Evolutionary conservation across 2,113 vertebrate species (phyloP), one percentile per base, ranked within the genome.

Genomic region (Scartelaos histophorus): DNA sequence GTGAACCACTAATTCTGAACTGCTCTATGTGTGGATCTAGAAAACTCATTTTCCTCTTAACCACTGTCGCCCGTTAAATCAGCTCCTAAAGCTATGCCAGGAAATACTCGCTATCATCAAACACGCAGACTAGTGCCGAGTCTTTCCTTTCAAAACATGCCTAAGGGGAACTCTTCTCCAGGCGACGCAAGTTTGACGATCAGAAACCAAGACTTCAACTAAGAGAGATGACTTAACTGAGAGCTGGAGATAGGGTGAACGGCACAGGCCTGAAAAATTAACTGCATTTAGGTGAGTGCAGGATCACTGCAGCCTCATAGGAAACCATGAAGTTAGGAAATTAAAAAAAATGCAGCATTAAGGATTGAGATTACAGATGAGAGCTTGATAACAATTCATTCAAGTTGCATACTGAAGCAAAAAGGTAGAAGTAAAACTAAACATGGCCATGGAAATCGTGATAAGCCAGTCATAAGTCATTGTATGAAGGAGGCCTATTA

Each of bases 31-130:
- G 29, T 69, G 76, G 71, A 83, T 80, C 66, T 73, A 78, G 74
- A 78, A 49, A 51, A 71, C 61, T 64, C 49, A 46, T 75, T 82
- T 74, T 49, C 76, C 68, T 66, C 61, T 76, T 81, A 67, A 13
- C 73, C 69, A 13, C 73, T 61, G 69, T 16, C 15, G n/a, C 69
- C 78, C 68, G 73, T 46, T 81, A 88, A 85, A 89, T 85, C 84
- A 81, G 67, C 67, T 81, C 84, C 83, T 79, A 62, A 70, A 77
- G 84, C 90, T 79, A 65, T 22, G 45, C 62, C 65, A n/a, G 65
- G 64, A 84, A 85, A 86, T 82, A 76, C 17, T 56, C 66, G 71
- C 88, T 92, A 91, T 92, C 91, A 90, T 93, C 92, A 93, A 92
- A 91, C 91, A 91, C 82, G 81, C 92, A 86, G 86, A 89, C 79